Conservation (phyloP, 2,797 vertebrate genomes). For the Malurus leucopterus region DNA sequence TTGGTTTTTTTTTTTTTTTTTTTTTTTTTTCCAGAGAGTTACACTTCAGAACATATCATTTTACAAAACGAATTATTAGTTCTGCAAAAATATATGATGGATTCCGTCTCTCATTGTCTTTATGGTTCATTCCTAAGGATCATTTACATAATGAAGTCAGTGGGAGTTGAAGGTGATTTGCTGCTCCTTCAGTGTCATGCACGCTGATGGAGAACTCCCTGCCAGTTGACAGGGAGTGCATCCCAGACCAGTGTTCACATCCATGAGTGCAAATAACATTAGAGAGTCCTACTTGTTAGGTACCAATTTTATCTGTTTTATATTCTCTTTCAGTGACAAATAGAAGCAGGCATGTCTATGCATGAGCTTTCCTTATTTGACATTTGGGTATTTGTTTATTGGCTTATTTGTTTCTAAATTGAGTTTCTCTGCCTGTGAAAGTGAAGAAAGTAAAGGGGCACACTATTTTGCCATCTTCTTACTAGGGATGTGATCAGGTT, state of each 20-base stretch:
- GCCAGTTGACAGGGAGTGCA: accelerated
- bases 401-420: not conserved
- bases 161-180: not conserved
- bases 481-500: not conserved
- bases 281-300: not conserved
- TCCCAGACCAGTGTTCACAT: not conserved
- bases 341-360: not conserved
- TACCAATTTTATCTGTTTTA: not conserved
- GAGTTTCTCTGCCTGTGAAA: not conserved
- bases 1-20: too few relatives aligned
- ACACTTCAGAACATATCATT: not conserved
- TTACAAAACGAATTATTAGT: not conserved
- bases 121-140: not conserved
- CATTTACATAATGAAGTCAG: not conserved
- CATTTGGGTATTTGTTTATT: too few relatives aligned
- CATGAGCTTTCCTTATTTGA: not conserved
- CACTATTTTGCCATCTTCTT: not conserved
- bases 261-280: not conserved
- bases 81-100: not conserved
- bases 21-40: not conserved
- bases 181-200: not conserved
- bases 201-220: not conserved
- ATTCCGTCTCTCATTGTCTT: not conserved
- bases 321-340: not conserved
- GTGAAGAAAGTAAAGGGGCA: not conserved